A percentile compares a stretch with the other conserved stretches of the same genome.
Conservation (phyloP, 2,113 vertebrate genomes). For the Leiothrix lutea region DNA sequence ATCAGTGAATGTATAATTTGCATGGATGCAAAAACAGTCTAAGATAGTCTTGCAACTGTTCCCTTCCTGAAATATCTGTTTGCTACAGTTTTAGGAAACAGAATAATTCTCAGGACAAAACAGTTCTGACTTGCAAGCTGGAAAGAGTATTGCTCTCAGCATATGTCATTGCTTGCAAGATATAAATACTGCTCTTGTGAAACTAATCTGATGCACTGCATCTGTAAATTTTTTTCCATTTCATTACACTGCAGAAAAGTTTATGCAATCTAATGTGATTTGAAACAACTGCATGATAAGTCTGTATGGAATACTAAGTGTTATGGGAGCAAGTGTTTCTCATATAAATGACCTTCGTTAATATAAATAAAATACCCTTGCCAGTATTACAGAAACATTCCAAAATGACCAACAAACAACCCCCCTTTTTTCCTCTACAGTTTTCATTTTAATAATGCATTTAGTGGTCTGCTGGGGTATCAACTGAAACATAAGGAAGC, state of each 20-base stretch:
- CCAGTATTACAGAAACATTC: neutral
- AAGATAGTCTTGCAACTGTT: conserved; percentile 12
- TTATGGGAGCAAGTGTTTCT: neutral
- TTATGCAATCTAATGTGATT: conserved; percentile 14
- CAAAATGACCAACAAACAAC: neutral
- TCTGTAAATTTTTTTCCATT: neutral
- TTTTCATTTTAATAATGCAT: neutral
- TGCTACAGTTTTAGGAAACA: conserved; percentile 5
- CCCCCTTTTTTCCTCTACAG: fast-evolving
- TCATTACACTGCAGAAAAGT: conserved; percentile 26
- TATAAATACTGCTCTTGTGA: neutral
- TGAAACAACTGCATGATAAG: neutral
- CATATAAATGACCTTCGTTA: neutral
- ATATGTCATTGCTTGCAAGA: neutral
- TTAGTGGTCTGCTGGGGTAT: neutral
- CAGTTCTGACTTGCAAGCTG: neutral
- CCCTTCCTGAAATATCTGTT: neutral
- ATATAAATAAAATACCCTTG: neutral
- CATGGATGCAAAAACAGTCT: neutral
- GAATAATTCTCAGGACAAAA: neutral
- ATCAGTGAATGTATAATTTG: neutral
- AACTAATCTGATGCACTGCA: conserved; percentile 11
- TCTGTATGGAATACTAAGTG: neutral
- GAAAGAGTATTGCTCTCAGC: neutral
- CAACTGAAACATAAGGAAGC: neutral